These are phyloP conservation scores for Volucella inflata DNA, from an alignment of 2,888 invertebrate genomes.

Conservation along the genomic window DNA sequence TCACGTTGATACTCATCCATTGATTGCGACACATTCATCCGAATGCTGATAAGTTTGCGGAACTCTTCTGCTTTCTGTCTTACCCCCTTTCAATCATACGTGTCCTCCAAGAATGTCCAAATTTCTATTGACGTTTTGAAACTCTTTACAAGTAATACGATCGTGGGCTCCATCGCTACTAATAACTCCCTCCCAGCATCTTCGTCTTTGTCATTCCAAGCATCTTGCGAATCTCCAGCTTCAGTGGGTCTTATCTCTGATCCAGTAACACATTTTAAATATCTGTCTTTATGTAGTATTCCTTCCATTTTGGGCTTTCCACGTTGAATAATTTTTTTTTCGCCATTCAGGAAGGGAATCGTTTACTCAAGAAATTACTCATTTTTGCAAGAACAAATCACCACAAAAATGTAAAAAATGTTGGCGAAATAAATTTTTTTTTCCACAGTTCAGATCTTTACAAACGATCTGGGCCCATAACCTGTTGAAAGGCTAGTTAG, in stretches of 20 bases:
- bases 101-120: slow-evolving; percentile 33
- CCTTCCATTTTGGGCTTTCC: slow-evolving; percentile 42
- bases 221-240: neutral
- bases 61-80: too few relatives aligned
- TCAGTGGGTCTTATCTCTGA: neutral
- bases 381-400: too few relatives aligned
- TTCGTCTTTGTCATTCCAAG: slow-evolving; percentile 4
- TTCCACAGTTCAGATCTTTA: too few relatives aligned
- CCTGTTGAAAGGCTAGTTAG: too few relatives aligned
- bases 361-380: too few relatives aligned
- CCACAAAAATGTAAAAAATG: too few relatives aligned
- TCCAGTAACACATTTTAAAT: neutral
- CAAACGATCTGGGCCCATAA: too few relatives aligned
- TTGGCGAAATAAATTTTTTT: too few relatives aligned
- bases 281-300: slow-evolving; percentile 11
- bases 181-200: slow-evolving; percentile 7
- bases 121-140: slow-evolving; percentile 35
- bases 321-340: slow-evolving; percentile 29
- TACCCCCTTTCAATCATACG: slow-evolving; percentile 22
- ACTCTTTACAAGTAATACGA: slow-evolving; percentile 20
- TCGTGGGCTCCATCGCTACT: slow-evolving; percentile 27
- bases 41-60: too few relatives aligned
- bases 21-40: slow-evolving; percentile 8
- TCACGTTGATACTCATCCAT: slow-evolving; percentile 48
- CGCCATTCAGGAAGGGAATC: neutral